Base-by-base conservation (phyloP, 2,888 invertebrate species). In the Adineta ricciae region DNA sequence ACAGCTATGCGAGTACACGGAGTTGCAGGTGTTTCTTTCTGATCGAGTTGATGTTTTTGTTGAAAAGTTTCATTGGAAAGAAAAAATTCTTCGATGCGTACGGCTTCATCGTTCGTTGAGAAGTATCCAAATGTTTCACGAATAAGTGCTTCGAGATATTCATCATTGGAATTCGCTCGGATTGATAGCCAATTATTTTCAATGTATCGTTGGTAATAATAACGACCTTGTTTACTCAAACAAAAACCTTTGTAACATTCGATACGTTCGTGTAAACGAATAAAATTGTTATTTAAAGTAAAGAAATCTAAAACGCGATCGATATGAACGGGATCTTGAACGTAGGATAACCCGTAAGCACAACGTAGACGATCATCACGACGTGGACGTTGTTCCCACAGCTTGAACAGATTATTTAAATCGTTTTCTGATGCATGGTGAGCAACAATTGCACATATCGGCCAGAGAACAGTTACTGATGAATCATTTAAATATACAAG, bases 21-120 rank as follows among this genome's bases (percentile, higher is more conserved):
- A 41, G 78, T 41, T 41, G 41, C 5, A 41, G 78, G 78, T n/a
- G 41, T 41, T 78, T 78, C 41, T 78, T 38, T 78, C 2, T n/a
- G 1, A 78, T 38, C 41, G 9, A 38, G 38, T 41, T 78, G 38
- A 78, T 78, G n/a, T 78, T 78, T 78, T 78, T 78, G 41, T 41
- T 78, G 24, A 78, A 78, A 78, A 41, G 38, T 38, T 41, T 78
- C 78, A 41, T 78, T 19, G 38, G 38, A 41, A 41, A n/a, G 78
- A 41, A 78, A 78, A 41, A 78, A 78, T n/a, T 78, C 78, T 78
- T 78, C 78, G n/a, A 78, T 78, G 41, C 78, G 78, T n/a, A 41
- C 14, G 1, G 78, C 78, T 78, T 78, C 78, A 78, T 41, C 41
- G 24, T 38, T 78, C 3, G 78, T 41, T 78, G 78, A 78, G 41